phyloP scores from a whole-genome alignment of 2,113 vertebrate species.

The Grammomys surdaster region DNA sequence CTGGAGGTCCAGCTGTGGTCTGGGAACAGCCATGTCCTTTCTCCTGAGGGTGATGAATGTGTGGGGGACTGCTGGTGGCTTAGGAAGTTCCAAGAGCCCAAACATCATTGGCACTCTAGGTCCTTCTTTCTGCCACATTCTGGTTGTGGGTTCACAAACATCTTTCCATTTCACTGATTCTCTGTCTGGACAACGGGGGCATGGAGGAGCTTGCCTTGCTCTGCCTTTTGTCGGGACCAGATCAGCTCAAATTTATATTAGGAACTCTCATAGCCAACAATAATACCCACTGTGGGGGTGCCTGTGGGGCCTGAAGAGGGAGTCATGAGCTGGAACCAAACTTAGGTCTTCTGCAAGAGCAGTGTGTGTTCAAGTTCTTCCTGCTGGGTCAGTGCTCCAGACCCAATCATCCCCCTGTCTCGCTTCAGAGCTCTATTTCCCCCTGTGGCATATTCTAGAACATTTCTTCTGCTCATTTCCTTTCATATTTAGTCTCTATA shows the following conservation, averaged over 20 bases:
- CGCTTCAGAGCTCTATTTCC: not conserved
- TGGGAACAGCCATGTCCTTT: not conserved
- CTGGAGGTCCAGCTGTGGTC: slow-evolving; percentile 4
- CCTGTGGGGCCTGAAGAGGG: not conserved
- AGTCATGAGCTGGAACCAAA: not conserved
- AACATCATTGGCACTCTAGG: not conserved
- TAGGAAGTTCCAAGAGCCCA: not conserved
- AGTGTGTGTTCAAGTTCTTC: not conserved
- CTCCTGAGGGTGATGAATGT: not conserved
- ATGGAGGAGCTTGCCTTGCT: not conserved
- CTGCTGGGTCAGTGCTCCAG: not conserved
- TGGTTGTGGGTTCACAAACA: not conserved
- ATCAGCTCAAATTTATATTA: not conserved
- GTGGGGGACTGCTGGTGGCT: not conserved
- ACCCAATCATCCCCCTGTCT: not conserved
- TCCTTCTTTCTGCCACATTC: not conserved
- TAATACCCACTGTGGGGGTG: not conserved
- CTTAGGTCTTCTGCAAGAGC: not conserved
- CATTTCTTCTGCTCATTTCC: not conserved
- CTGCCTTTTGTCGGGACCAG: not conserved
- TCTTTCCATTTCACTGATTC: slow-evolving; percentile 16
- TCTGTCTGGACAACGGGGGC: not conserved
- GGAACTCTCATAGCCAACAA: not conserved
- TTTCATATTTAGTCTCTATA: not conserved
- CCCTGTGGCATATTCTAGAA: not conserved